A percentile compares a stretch with the other conserved stretches of the same genome.
These are phyloP conservation scores for Autographa pulchrina DNA, from an alignment of 2,888 invertebrate species.

Conservation along the genomic window DNA sequence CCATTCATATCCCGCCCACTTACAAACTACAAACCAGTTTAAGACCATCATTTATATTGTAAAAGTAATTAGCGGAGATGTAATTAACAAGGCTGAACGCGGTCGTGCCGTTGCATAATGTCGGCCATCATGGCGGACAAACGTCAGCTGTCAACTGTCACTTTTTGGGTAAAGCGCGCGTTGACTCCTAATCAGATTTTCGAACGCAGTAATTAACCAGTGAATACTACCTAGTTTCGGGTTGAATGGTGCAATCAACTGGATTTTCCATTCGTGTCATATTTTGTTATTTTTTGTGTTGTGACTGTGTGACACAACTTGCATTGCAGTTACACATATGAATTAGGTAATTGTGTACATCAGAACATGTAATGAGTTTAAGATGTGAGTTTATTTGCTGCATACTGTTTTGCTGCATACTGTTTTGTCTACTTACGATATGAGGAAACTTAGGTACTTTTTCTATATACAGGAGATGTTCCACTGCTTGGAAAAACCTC, in stretches of 20 bases:
- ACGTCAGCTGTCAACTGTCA: conserved; percentile 83
- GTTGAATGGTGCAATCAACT: conserved; percentile 42
- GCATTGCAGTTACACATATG: background rate
- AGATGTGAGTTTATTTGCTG: background rate
- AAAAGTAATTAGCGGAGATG: conserved; percentile 78
- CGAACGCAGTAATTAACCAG: conserved; percentile 56
- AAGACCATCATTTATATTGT: conserved; percentile 64
- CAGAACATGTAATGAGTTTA: background rate
- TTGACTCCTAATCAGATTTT: conserved; percentile 79
- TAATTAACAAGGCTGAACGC: conserved; percentile 78
- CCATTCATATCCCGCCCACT: conserved; percentile 22
- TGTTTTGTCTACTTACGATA: too few species aligned
- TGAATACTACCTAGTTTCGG: conserved; percentile 47
- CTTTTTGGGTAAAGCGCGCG: conserved; percentile 75
- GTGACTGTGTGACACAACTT: background rate
- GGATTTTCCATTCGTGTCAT: conserved; percentile 21
- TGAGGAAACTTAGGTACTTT: too few species aligned
- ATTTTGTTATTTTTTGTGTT: background rate
- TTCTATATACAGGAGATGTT: too few species aligned
- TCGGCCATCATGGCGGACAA: conserved; percentile 75
- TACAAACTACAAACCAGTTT: conserved; percentile 43
- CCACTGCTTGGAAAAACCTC: too few species aligned
- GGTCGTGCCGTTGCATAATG: conserved; percentile 84
- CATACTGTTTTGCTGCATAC: background rate
- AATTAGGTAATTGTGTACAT: background rate